Conservation (phyloP, 2,113 vertebrate species). For the Potamarius usumacintae region DNA sequence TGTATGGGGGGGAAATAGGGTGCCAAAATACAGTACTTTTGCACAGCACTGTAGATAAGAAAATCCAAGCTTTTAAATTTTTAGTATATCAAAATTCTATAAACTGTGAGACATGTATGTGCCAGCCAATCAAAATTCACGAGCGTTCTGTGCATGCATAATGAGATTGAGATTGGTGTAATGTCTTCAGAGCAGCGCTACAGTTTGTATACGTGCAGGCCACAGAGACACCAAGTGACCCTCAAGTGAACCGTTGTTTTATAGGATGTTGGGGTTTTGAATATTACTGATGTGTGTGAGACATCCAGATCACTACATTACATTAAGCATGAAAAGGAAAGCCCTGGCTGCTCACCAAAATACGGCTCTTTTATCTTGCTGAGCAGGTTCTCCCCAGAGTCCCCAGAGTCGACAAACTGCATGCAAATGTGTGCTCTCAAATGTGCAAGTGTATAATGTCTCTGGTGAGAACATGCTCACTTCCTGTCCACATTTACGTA, state of each 20-base stretch:
- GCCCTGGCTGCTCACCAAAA: too few species aligned
- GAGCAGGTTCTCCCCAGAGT: background rate
- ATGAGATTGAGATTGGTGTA: background rate
- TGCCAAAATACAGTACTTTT: too few species aligned
- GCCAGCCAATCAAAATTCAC: too few species aligned
- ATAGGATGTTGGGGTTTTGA: background rate
- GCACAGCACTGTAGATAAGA: too few species aligned
- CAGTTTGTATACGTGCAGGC: background rate
- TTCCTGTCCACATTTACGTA: background rate
- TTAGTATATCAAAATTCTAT: too few species aligned
- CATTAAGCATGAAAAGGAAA: background rate
- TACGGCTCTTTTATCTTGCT: background rate
- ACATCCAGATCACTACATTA: background rate
- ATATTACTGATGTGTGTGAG: background rate
- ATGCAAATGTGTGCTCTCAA: constrained; percentile 17
- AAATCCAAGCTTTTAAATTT: too few species aligned
- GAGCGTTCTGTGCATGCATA: too few species aligned
- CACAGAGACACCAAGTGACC: background rate
- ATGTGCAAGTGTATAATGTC: background rate
- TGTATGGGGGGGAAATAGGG: too few species aligned
- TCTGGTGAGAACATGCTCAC: background rate
- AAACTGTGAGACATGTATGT: too few species aligned
- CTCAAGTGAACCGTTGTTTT: background rate
- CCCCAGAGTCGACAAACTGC: background rate
- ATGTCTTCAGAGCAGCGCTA: background rate